Conservation (phyloP, 1,140 invertebrate genomes). For the Dendrolimus punctatus region DNA sequence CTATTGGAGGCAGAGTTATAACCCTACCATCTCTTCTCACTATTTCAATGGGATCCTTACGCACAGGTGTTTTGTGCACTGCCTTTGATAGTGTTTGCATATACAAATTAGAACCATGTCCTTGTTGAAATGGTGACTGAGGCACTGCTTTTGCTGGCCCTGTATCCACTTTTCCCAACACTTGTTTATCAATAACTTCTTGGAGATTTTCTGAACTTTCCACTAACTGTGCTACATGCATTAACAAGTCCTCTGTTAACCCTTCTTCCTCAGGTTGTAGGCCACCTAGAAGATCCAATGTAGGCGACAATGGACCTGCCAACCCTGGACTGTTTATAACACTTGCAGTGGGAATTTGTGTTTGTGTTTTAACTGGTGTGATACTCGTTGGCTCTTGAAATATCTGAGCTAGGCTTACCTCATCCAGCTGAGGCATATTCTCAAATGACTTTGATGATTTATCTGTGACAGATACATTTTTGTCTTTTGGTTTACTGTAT, state of each 20-base stretch:
- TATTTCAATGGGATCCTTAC: constrained; percentile 78
- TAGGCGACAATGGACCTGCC: constrained; percentile 61
- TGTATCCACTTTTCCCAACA: constrained; percentile 67
- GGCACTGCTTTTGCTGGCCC: constrained; percentile 32
- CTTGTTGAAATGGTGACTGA: constrained; percentile 25
- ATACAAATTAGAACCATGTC: constrained; percentile 25
- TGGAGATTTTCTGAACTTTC: constrained; percentile 78
- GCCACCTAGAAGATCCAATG: constrained; percentile 62
- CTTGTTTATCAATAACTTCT: constrained; percentile 78
- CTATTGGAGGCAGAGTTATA: constrained; percentile 83
- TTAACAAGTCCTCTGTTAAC: constrained; percentile 77
- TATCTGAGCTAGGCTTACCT: constrained; percentile 63
- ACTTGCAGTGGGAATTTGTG: constrained; percentile 63
- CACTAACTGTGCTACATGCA: constrained; percentile 78
- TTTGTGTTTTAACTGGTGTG: constrained; percentile 47
- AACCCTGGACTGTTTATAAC: constrained; percentile 55
- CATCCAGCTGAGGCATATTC: constrained; percentile 61
- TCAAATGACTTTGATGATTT: constrained; percentile 49
- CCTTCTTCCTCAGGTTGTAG: constrained; percentile 73
- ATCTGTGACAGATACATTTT: constrained; percentile 24
- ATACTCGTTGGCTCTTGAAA: constrained; percentile 47
- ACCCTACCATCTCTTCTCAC: constrained; percentile 79
- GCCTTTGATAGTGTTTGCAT: constrained; percentile 34
- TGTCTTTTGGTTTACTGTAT: constrained; percentile 39
- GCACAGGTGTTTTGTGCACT: constrained; percentile 26